Conservation (phyloP, 2,888 invertebrate species). For the Neoitamus cyanurus region DNA sequence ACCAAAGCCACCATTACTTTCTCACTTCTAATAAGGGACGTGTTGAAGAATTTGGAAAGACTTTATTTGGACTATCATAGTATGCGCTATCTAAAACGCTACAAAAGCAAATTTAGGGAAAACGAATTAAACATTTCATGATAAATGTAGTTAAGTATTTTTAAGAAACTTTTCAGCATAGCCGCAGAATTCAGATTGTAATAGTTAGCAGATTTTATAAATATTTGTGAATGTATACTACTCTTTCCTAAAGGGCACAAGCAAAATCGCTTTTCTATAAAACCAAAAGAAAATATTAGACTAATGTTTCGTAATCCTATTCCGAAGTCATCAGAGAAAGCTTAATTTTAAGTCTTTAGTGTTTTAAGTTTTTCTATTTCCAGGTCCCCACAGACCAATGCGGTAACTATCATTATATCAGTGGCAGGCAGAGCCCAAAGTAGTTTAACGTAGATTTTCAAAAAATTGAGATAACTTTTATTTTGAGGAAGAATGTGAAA, state of each 20-base stretch:
- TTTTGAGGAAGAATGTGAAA: background rate
- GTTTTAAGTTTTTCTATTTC: background rate
- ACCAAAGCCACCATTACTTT: background rate
- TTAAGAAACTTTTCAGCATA: background rate
- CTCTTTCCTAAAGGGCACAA: conserved; percentile 30
- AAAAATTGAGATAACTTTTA: background rate
- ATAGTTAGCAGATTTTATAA: conserved; percentile 30
- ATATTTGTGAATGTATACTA: conserved; percentile 26
- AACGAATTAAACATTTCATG: conserved; percentile 12
- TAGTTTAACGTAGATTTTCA: background rate
- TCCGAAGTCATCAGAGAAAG: background rate
- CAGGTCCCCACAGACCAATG: background rate
- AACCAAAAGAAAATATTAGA: background rate
- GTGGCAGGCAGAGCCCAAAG: too few species aligned
- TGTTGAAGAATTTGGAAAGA: background rate
- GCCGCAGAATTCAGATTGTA: background rate
- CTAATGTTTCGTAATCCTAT: background rate
- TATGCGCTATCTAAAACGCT: conserved; percentile 11
- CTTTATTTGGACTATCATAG: conserved; percentile 8
- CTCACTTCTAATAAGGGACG: background rate
- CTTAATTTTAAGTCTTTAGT: background rate
- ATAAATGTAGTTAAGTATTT: conserved; percentile 14
- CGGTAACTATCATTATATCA: too few species aligned
- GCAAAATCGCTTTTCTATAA: background rate
- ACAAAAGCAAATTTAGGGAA: conserved; percentile 19